Percentiles rank a stretch among this genome's conserved stretches.
Conservation (phyloP, 2,888 invertebrate genomes). For the Dynastes maya region DNA sequence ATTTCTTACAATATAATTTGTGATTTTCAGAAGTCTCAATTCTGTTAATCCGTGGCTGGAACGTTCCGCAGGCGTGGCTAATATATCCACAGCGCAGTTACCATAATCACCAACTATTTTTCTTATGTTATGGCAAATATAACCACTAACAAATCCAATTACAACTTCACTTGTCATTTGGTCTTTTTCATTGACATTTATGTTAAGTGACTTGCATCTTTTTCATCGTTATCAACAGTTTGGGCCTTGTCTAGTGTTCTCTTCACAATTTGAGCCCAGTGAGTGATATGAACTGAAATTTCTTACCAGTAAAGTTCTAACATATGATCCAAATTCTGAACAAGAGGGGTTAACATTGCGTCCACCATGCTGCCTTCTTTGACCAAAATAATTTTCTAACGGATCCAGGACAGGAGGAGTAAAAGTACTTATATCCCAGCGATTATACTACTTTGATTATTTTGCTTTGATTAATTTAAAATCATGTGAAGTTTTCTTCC, state of each 20-base stretch:
- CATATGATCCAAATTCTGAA: conserved; percentile 4
- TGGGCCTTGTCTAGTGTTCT: not conserved
- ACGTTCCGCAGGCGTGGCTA: too few species aligned
- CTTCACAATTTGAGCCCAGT: conserved; percentile 13
- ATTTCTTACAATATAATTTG: too few species aligned
- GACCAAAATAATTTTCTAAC: conserved; percentile 53
- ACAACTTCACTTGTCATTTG: not conserved
- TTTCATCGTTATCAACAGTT: not conserved
- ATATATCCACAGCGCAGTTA: too few species aligned
- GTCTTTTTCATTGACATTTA: too few species aligned
- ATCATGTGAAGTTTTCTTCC: not conserved
- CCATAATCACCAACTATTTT: not conserved
- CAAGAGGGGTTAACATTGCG: conserved; percentile 50
- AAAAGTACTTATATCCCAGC: too few species aligned
- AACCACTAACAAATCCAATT: not conserved
- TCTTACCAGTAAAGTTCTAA: conserved; percentile 54
- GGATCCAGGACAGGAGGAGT: conserved; percentile 51
- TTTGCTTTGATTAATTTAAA: not conserved
- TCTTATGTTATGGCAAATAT: not conserved
- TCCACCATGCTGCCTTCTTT: conserved; percentile 50
- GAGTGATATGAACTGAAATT: conserved; percentile 54
- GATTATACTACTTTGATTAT: too few species aligned
- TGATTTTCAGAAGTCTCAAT: too few species aligned
- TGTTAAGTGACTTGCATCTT: not conserved
- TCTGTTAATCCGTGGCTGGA: too few species aligned